These are phyloP conservation scores for Gymnarchus niloticus DNA, from an alignment of 2,113 vertebrate species.

Conservation along the genomic window DNA sequence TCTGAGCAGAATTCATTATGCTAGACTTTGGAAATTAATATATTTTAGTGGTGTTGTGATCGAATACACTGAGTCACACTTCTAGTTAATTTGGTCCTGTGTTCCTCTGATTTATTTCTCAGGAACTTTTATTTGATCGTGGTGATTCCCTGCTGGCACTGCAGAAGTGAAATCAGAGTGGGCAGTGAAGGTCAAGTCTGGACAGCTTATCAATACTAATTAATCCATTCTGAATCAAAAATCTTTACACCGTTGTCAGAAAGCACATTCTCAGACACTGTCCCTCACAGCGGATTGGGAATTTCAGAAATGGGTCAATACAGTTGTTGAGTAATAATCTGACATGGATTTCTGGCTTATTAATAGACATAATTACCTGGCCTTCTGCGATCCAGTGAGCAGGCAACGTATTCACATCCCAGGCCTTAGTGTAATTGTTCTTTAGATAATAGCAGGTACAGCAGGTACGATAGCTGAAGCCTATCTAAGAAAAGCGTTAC, in stretches of 20 bases:
- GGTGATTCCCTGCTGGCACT: background rate
- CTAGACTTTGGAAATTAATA: slow-evolving; percentile 6
- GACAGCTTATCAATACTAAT: background rate
- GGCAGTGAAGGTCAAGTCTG: background rate
- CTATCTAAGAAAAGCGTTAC: no score
- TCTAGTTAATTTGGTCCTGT: background rate
- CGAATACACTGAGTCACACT: background rate
- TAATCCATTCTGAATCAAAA: background rate
- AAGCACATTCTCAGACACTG: background rate
- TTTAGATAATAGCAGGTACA: background rate
- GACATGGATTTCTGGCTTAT: background rate
- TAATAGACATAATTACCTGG: slow-evolving; percentile 17
- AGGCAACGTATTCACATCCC: background rate
- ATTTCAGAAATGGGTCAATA: background rate
- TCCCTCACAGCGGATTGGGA: background rate
- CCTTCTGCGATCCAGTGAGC: slow-evolving; percentile 8
- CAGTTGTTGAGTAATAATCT: slow-evolving; percentile 1
- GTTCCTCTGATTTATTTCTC: slow-evolving; percentile 3
- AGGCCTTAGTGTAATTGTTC: background rate
- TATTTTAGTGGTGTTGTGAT: background rate
- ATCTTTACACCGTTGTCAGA: background rate
- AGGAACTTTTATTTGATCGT: background rate
- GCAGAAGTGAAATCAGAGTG: background rate
- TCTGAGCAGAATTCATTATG: background rate
- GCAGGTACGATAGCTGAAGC: no score